Conservation (phyloP, 2,797 vertebrate species). For the Microctenopoma steveboyesi region DNA sequence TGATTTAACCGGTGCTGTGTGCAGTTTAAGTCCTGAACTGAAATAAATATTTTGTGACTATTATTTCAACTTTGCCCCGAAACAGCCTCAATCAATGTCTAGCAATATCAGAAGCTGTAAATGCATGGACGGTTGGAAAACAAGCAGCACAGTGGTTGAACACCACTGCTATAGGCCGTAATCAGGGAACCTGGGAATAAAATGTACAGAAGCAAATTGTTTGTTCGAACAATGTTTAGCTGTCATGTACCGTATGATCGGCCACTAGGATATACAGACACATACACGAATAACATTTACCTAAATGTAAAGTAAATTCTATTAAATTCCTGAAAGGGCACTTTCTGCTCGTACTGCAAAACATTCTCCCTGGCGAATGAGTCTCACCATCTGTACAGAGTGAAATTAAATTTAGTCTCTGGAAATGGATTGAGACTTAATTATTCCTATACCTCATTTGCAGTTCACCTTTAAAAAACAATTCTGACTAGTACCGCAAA, state of each 20-base stretch:
- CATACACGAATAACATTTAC: neutral
- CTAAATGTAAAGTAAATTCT: neutral
- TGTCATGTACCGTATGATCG: constrained; percentile 12
- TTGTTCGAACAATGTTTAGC: constrained; percentile 4
- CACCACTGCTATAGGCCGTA: too few species aligned
- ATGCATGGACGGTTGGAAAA: too few species aligned
- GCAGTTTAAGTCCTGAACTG: too few species aligned
- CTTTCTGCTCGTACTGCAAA: constrained; percentile 13
- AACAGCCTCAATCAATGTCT: too few species aligned
- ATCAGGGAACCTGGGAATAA: too few species aligned
- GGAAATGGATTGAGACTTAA: neutral
- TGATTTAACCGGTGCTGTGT: neutral
- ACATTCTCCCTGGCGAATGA: constrained; percentile 1
- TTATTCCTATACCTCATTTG: neutral
- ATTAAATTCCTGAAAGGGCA: neutral
- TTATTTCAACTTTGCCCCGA: too few species aligned
- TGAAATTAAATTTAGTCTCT: constrained; percentile 5
- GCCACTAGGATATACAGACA: neutral
- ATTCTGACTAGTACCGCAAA: neutral
- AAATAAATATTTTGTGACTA: too few species aligned
- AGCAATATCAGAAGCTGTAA: too few species aligned
- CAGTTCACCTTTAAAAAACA: neutral
- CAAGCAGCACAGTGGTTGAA: too few species aligned
- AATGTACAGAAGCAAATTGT: too few species aligned
- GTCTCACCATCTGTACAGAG: neutral